Conservation (phyloP, 1,140 invertebrate genomes). For the Alviniconcha marisindica region DNA sequence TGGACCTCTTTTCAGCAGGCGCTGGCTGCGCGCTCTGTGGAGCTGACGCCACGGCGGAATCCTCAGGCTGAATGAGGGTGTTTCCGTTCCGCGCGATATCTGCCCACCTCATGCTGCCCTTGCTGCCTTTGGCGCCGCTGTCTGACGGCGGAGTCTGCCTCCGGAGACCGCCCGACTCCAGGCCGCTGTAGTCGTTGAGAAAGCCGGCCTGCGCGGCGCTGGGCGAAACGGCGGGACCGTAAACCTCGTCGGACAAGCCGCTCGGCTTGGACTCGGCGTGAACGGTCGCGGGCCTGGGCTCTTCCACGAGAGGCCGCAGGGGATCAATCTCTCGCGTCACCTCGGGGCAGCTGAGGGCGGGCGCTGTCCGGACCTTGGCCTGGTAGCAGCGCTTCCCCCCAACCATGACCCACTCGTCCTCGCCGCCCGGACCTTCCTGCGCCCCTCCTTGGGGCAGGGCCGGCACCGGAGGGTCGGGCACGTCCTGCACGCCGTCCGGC, state of each 20-base stretch:
- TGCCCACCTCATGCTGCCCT: conserved; percentile 20
- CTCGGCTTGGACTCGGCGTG: no score
- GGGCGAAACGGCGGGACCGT: neutral
- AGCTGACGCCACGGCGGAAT: neutral
- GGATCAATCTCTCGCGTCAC: no score
- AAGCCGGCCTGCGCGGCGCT: neutral
- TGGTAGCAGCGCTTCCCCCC: conserved; percentile 32
- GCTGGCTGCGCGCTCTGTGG: neutral
- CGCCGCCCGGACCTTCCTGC: neutral
- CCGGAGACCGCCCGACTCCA: neutral
- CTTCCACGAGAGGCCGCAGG: no score
- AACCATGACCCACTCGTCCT: conserved; percentile 36
- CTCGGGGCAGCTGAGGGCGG: neutral
- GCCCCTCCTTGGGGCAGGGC: neutral
- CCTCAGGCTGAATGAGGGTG: neutral
- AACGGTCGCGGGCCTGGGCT: no score
- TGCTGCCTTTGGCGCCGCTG: neutral
- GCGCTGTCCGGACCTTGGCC: neutral
- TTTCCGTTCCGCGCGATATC: conserved; percentile 15
- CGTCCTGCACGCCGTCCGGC: conserved; percentile 18
- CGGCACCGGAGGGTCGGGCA: neutral
- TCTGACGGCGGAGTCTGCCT: neutral
- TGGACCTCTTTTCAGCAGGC: neutral
- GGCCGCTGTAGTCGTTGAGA: neutral
- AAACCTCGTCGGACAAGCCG: no score